Conservation (phyloP, 2,888 invertebrate species). For the Aleiodes testaceus region DNA sequence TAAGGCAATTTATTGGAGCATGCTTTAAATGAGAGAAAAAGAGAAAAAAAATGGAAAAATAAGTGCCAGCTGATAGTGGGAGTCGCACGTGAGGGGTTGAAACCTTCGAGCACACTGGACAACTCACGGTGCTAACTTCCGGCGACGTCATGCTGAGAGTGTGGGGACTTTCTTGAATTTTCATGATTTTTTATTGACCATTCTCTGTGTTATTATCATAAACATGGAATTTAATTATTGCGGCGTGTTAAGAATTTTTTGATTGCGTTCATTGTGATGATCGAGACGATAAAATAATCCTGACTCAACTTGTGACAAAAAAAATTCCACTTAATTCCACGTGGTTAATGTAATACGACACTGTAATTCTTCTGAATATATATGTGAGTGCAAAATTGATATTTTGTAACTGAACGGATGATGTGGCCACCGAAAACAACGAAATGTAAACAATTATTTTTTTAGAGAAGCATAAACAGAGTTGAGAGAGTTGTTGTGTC, state of each 20-base stretch:
- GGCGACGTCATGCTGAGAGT: neutral
- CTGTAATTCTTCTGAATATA: neutral
- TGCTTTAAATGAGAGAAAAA: conserved; percentile 44
- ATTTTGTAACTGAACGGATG: conserved; percentile 4
- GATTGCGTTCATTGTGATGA: no score
- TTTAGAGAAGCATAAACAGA: no score
- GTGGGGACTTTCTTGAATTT: conserved; percentile 11
- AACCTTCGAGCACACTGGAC: conserved; percentile 27
- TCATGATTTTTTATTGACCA: conserved; percentile 3
- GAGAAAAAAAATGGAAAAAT: conserved; percentile 46
- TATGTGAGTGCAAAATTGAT: conserved; percentile 24
- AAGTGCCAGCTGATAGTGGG: conserved; percentile 40
- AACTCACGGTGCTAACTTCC: conserved; percentile 1
- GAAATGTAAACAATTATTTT: no score
- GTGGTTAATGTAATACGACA: conserved; percentile 7
- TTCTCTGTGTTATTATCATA: neutral
- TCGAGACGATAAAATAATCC: no score
- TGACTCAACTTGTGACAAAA: no score
- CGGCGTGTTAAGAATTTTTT: neutral
- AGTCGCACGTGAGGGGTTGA: conserved; percentile 31
- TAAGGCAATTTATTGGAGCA: conserved; percentile 66
- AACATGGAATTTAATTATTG: neutral
- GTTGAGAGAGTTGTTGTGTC: no score
- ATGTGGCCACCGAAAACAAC: no score
- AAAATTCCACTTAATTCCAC: neutral